phyloP scores from a whole-genome alignment of 2,113 vertebrate species.

The Egretta garzetta region DNA sequence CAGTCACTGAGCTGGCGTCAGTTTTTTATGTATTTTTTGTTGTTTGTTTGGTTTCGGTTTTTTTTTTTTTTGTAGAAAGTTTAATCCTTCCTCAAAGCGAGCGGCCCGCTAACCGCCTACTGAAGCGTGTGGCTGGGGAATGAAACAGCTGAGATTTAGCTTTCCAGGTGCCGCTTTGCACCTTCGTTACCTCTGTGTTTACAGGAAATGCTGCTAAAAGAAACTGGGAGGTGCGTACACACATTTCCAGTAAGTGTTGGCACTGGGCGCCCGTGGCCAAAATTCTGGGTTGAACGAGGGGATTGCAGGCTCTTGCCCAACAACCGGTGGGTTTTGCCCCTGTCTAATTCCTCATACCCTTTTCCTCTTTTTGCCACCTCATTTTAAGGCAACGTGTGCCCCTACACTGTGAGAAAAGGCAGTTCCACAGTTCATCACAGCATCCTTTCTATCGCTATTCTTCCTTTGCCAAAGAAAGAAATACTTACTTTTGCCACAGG shows the following conservation, averaged over 20 bases:
- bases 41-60: too few relatives aligned
- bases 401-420: not conserved
- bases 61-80: not conserved
- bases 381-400: not conserved
- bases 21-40: not conserved
- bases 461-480: not conserved
- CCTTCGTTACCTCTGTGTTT: fast-evolving
- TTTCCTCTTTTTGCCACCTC: not conserved
- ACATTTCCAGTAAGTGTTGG: not conserved
- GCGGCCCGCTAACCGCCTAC: too few relatives aligned
- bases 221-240: fast-evolving
- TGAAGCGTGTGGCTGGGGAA: fast-evolving
- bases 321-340: not conserved
- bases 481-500: not conserved
- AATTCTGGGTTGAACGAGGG: not conserved
- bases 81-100: not conserved
- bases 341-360: not conserved
- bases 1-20: not conserved
- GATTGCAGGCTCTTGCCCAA: not conserved
- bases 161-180: too few relatives aligned
- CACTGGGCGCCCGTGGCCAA: fast-evolving
- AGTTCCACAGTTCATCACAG: fast-evolving
- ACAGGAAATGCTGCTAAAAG: not conserved
- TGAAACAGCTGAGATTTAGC: not conserved
- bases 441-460: not conserved